phyloP scores from a whole-genome alignment of 1,140 invertebrate species.

The Sitodiplosis mosellana region DNA sequence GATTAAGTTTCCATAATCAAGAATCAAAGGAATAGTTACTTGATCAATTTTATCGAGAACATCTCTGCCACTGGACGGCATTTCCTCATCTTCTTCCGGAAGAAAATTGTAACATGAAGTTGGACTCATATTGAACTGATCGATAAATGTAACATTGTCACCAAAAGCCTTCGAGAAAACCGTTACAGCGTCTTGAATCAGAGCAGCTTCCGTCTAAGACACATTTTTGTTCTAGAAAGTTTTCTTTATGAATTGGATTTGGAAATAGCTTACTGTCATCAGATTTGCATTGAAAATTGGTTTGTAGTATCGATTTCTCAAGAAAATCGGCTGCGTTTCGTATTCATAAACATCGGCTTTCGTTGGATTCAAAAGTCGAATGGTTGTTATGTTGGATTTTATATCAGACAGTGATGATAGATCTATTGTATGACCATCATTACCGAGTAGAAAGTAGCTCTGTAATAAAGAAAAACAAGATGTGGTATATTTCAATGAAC shows the following conservation, averaged over 20 bases:
- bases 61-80: too few relatives aligned
- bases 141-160: conserved; percentile 20
- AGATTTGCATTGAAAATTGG: conserved; percentile 14
- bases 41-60: too few relatives aligned
- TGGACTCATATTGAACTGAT: conserved; percentile 44
- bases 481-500: too few relatives aligned
- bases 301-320: conserved; percentile 16
- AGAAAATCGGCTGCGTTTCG: conserved; percentile 28
- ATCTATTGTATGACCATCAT: conserved; percentile 54
- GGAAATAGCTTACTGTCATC: conserved; percentile 10
- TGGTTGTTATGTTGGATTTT: conserved; percentile 52
- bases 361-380: conserved; percentile 48
- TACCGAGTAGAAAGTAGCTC: conserved; percentile 34
- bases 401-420: conserved; percentile 40
- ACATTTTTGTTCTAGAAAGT: conserved; percentile 8
- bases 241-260: not conserved
- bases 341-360: conserved; percentile 26
- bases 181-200: conserved; percentile 61
- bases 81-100: conserved; percentile 15
- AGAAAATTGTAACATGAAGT: conserved; percentile 51
- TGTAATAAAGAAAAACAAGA: too few relatives aligned
- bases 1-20: not conserved
- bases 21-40: too few relatives aligned
- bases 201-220: conserved; percentile 44
- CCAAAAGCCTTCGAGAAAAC: conserved; percentile 45